Evolutionary conservation across 2,797 vertebrate species (phyloP).

Genomic region (Tenualosa thibaudeaui): DNA sequence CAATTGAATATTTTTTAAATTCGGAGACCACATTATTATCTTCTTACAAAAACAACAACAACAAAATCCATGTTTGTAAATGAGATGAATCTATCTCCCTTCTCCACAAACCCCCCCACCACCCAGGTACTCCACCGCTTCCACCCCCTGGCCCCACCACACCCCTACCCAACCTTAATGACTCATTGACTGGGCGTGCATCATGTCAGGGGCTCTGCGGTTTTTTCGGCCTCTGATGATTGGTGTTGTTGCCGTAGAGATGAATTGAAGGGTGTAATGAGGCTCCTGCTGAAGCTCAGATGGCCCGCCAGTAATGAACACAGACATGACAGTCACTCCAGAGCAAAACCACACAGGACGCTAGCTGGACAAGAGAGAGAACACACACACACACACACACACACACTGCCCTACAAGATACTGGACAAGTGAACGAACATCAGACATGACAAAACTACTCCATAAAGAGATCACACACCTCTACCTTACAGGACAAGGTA

Average conservation of each 20-base stretch:
- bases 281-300: neutral
- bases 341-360: conserved; percentile 4
- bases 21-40: neutral
- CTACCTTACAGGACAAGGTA: neutral
- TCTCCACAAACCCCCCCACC: neutral
- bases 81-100: neutral
- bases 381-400: too few species aligned
- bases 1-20: neutral
- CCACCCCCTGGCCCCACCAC: neutral
- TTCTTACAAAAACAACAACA: neutral
- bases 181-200: conserved; percentile 8
- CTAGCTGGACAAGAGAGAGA: too few species aligned
- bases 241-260: conserved; percentile 52
- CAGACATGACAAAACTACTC: too few species aligned
- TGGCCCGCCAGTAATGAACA: conserved; percentile 58
- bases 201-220: conserved; percentile 37
- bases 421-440: too few species aligned
- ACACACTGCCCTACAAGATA: too few species aligned
- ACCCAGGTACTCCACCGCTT: neutral
- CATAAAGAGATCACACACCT: conserved; percentile 20
- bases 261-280: conserved; percentile 50
- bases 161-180: too few species aligned
- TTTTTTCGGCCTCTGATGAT: conserved; percentile 41
- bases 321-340: conserved; percentile 45
- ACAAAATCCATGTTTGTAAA: neutral